Conservation (phyloP, 2,113 vertebrate genomes). For the Puntigrus tetrazona region DNA sequence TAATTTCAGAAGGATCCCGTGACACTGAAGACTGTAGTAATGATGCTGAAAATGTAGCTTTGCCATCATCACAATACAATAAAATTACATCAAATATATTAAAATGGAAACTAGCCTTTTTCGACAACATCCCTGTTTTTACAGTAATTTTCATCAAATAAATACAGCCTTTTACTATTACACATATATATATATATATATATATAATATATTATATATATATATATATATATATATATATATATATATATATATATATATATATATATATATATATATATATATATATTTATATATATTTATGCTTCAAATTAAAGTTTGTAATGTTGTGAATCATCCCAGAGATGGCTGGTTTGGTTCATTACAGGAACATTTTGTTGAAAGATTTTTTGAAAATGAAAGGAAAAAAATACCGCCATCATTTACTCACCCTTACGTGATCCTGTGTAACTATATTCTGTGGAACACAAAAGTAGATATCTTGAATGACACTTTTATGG, state of each 20-base stretch:
- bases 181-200: no score
- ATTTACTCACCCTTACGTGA: neutral
- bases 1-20: neutral
- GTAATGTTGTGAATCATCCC: conserved; percentile 11
- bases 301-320: neutral
- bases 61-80: neutral
- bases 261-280: no score
- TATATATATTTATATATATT: no score
- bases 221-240: no score
- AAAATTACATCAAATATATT: neutral
- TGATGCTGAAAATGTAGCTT: neutral
- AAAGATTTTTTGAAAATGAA: neutral
- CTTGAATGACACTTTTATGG: neutral
- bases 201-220: no score
- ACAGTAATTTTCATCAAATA: neutral
- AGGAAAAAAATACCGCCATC: neutral
- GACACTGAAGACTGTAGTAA: neutral
- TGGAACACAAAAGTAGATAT: conserved; percentile 12
- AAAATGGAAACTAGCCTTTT: neutral
- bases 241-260: no score
- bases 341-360: neutral
- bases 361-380: neutral
- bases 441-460: neutral
- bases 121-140: neutral
- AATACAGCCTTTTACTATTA: no score